Percentiles rank a stretch among this genome's conserved stretches.
These are phyloP conservation scores for Poliocrania exsul DNA, from an alignment of 2,797 vertebrate species.

Conservation along the genomic window DNA sequence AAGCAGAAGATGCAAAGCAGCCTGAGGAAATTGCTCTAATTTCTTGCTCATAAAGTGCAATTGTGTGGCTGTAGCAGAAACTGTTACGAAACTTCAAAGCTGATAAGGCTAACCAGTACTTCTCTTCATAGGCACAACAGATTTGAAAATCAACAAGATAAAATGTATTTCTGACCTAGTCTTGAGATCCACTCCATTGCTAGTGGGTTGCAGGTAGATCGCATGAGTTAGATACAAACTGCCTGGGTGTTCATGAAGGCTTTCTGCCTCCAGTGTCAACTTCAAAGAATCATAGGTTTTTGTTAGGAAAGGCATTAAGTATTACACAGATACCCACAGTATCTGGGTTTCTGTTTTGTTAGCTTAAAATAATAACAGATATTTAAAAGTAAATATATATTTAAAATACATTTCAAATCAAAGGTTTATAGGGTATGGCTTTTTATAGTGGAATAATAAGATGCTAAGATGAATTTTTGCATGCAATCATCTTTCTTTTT, in stretches of 20 bases:
- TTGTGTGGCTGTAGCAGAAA: background rate
- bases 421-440: background rate
- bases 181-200: background rate
- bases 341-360: background rate
- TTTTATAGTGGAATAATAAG: background rate
- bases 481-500: background rate
- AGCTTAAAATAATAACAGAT: background rate
- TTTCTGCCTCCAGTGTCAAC: background rate
- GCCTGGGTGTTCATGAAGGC: background rate
- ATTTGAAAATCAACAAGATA: background rate
- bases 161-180: background rate
- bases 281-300: background rate
- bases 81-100: background rate
- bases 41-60: background rate
- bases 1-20: constrained; percentile 20
- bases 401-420: background rate
- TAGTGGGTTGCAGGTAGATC: background rate
- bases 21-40: background rate
- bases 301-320: background rate
- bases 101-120: background rate
- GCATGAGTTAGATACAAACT: background rate
- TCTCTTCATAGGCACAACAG: background rate
- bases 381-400: background rate
- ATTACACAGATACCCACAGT: background rate
- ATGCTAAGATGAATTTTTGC: background rate